These are phyloP conservation scores for Acanthis flammea DNA, from an alignment of 2,797 vertebrate genomes.

Conservation along the genomic window DNA sequence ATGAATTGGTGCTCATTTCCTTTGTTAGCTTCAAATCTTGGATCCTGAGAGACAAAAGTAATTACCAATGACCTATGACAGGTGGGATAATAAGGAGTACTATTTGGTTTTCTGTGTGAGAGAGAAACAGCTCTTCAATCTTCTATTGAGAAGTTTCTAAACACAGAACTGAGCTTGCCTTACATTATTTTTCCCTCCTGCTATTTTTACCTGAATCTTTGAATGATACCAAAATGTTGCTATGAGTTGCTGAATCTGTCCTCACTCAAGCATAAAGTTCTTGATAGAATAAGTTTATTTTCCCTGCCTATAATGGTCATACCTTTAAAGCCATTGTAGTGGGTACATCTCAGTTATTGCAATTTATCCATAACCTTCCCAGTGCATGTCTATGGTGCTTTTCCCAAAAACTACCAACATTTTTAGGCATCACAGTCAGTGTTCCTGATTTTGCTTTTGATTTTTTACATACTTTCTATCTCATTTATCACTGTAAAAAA, in stretches of 20 bases:
- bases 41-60: background rate
- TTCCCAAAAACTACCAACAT: background rate
- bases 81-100: background rate
- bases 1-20: background rate
- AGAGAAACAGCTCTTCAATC: background rate
- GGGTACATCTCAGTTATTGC: background rate
- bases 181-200: fast-evolving
- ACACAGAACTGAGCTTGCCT: background rate
- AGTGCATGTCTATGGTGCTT: background rate
- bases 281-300: background rate
- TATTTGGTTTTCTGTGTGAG: background rate
- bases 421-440: background rate
- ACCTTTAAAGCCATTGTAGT: background rate
- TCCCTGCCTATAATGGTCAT: background rate
- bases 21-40: background rate
- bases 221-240: background rate
- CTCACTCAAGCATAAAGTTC: background rate
- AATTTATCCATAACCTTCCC: background rate
- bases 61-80: background rate
- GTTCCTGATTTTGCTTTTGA: background rate
- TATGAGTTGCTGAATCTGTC: background rate
- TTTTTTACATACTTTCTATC: background rate
- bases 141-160: background rate
- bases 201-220: background rate
- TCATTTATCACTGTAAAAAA: background rate